phyloP scores from a whole-genome alignment of 1,140 invertebrate species.

The Drosophila mojavensis region DNA sequence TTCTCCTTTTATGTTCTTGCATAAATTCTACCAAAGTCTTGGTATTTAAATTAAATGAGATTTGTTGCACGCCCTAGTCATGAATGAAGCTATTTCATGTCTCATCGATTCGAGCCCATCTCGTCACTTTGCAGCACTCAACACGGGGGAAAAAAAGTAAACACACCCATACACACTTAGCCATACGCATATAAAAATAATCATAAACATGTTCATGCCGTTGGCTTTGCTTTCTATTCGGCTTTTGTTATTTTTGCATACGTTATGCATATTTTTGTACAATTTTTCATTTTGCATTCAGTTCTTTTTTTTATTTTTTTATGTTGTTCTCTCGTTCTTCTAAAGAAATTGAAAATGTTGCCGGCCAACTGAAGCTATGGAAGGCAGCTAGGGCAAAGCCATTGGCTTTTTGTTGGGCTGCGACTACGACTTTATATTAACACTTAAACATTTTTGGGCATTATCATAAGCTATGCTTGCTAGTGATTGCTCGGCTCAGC shows the following conservation, averaged over 20 bases:
- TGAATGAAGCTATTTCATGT: constrained; percentile 17
- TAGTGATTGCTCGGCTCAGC: constrained; percentile 1
- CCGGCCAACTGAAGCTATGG: constrained; percentile 23
- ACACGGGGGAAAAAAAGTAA: not conserved
- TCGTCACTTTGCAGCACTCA: not conserved
- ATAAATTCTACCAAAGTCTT: not conserved
- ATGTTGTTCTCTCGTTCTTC: not conserved
- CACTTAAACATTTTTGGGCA: constrained; percentile 41
- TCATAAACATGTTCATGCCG: constrained; percentile 21
- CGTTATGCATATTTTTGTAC: constrained; percentile 46
- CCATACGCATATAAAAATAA: constrained; percentile 11
- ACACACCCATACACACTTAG: not conserved
- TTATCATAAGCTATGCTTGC: constrained; percentile 43
- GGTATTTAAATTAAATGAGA: not conserved
- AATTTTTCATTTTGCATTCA: constrained; percentile 42
- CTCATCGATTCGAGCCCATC: constrained; percentile 11
- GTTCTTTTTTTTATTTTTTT: not conserved
- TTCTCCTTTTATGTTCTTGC: not conserved
- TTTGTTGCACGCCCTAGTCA: not conserved
- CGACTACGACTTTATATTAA: constrained; percentile 42
- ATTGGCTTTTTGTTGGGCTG: constrained; percentile 21
- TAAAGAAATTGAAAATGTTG: constrained; percentile 45
- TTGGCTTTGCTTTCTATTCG: constrained; percentile 26
- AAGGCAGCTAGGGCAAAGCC: constrained; percentile 3
- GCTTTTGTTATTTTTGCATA: constrained; percentile 34